Evolutionary conservation across 2,888 invertebrate genomes (phyloP).

Genomic region (Hirudinaria manillensis): DNA sequence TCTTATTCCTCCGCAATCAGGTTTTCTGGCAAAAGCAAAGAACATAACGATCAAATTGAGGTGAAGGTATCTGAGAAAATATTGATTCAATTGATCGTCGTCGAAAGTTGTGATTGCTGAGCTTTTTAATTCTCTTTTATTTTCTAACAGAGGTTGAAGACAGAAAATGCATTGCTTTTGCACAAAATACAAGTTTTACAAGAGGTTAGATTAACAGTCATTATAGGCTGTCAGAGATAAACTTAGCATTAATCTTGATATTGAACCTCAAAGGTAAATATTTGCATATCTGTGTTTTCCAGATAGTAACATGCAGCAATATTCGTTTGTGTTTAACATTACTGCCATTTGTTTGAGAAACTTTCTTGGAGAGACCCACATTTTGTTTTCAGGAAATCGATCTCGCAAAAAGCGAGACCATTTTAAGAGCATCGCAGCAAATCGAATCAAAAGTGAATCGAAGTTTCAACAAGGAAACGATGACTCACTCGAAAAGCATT

Average conservation of each 20-base stretch:
- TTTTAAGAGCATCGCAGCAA: too few species aligned
- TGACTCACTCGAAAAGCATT: not conserved
- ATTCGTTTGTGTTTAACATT: too few species aligned
- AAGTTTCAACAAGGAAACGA: too few species aligned
- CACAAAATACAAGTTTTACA: slow-evolving; percentile 8
- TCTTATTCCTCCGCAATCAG: not conserved
- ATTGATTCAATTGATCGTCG: slow-evolving; percentile 3
- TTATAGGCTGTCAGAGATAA: not conserved
- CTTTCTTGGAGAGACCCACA: too few species aligned
- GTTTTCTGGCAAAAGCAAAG: not conserved
- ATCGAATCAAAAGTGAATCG: too few species aligned
- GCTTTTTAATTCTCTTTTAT: not conserved
- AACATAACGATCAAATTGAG: slow-evolving; percentile 1
- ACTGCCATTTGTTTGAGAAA: too few species aligned
- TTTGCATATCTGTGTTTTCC: not conserved
- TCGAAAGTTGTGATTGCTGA: not conserved
- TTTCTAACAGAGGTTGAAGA: not conserved
- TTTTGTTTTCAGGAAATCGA: too few species aligned
- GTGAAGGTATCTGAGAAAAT: slow-evolving; percentile 12
- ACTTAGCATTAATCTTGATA: not conserved
- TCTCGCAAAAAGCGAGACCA: too few species aligned
- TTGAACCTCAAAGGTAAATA: not conserved
- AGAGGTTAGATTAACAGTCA: not conserved
- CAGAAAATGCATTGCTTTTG: slow-evolving; percentile 14
- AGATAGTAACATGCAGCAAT: too few species aligned